Evolutionary conservation across 2,113 vertebrate genomes (phyloP).

Genomic region (Pachypanchax playfairii): DNA sequence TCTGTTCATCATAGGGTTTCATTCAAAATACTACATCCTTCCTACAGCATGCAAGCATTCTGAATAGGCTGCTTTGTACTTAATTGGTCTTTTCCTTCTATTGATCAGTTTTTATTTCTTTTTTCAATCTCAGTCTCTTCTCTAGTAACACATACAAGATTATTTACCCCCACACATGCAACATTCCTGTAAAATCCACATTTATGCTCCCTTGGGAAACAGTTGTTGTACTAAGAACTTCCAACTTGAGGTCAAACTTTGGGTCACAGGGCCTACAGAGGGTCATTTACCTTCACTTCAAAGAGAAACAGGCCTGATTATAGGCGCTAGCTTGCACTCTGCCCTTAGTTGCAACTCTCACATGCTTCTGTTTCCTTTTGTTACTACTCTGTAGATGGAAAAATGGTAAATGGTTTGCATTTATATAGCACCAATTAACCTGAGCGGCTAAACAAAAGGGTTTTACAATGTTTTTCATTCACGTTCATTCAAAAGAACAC

Average conservation of each 20-base stretch:
- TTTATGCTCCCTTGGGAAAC: conserved; percentile 37
- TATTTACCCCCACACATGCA: not conserved
- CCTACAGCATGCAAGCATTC: conserved; percentile 19
- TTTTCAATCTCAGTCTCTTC: conserved; percentile 1
- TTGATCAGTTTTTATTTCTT: conserved; percentile 27
- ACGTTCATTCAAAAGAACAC: not conserved
- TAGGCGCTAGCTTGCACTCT: conserved; percentile 3
- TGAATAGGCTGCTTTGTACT: conserved; percentile 59
- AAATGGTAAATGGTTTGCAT: conserved; percentile 9
- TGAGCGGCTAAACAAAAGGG: conserved; percentile 1
- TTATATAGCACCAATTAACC: conserved; percentile 17
- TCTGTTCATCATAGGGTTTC: conserved; percentile 44
- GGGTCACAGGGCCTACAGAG: conserved; percentile 43
- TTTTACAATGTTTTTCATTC: conserved; percentile 1
- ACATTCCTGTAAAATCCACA: conserved; percentile 58
- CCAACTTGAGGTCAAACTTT: conserved; percentile 48
- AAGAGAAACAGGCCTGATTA: conserved; percentile 29
- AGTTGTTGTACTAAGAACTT: conserved; percentile 60
- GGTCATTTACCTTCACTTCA: conserved; percentile 48
- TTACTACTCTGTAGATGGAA: conserved; percentile 5
- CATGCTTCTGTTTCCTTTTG: conserved; percentile 23
- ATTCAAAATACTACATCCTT: conserved; percentile 50
- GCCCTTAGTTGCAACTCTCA: conserved; percentile 19
- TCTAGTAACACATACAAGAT: conserved; percentile 18
- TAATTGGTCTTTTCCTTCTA: conserved; percentile 41